Evolutionary conservation across 2,888 invertebrate genomes (phyloP), one percentile per base, ranked within the genome.

Genomic region (Penaeus monodon): DNA sequence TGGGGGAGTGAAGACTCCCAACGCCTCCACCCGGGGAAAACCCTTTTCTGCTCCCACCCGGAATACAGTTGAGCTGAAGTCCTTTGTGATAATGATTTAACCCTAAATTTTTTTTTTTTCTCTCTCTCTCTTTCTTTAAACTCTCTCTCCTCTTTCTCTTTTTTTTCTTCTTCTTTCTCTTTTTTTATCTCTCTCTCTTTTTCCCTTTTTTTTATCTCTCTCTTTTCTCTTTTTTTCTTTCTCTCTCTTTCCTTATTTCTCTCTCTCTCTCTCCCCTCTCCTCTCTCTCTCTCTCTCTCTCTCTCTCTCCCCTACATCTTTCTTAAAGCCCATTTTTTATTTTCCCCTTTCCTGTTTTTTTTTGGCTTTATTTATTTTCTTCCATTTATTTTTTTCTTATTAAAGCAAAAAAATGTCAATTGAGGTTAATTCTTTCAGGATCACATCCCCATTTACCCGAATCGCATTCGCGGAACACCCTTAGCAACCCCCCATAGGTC

Each of bases 1-100:
- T 95, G 88, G 96, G 96, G 0, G 96, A 96, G 91, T 96, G 66
- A 95, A 96, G 92, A 96, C 96, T 0, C 96, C 92, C 96, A 96
- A 91, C 93, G 96, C 90, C 92, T 96, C 3, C 96, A 96, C 91
- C 96, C 0, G 96, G 96, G 49, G 96, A 96, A 91, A 95, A 95
- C 91, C 96, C 96, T 4, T 96, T 96, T 94, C 49, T 96, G 96
- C 92, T 94, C 94, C 93, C 93, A 88, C 92, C 93, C 81, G 94
- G 94, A 76, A 84, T n/a, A 20, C 14, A 12, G 14, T 57, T 57
- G 12, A 57, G 49, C 49, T 14, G 10, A 14, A 14, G 49, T 57
- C 14, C 14, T 14, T 57, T 17, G 38, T 8, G 7, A 49, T 49
- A 14, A 49, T 49, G 49, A 49, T 1, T 49, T 49, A 14, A 38